Evolutionary conservation across 2,888 invertebrate species (phyloP).

Genomic region (Drosophila subsilvestris): DNA sequence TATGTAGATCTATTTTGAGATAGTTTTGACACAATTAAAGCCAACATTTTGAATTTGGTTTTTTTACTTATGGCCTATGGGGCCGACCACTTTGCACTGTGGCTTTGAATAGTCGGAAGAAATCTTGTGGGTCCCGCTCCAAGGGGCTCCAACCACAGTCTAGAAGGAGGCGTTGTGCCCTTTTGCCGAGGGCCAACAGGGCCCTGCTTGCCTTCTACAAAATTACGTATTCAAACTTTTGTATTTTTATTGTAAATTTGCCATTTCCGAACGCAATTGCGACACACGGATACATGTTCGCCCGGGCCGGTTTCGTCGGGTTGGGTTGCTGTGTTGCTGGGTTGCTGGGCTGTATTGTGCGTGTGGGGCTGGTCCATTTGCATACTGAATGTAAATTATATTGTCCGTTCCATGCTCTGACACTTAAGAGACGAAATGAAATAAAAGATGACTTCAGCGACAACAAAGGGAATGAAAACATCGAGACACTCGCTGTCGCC

Average conservation of each 20-base stretch:
- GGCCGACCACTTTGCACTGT: no score
- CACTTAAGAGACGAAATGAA: conserved; percentile 76
- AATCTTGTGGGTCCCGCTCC: background rate
- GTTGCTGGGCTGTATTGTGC: conserved; percentile 16
- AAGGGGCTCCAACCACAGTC: background rate
- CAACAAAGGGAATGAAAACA: conserved; percentile 61
- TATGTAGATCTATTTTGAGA: no score
- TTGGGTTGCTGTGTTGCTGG: background rate
- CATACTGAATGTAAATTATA: conserved; percentile 74
- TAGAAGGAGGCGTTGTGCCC: background rate
- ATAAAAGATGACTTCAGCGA: conserved; percentile 69
- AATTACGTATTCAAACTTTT: conserved; percentile 69
- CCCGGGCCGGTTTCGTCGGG: conserved; percentile 4
- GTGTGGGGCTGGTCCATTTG: conserved; percentile 57
- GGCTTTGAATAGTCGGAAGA: background rate
- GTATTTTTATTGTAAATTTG: conserved; percentile 69
- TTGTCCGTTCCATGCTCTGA: conserved; percentile 75
- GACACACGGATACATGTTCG: conserved; percentile 43
- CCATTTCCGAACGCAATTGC: conserved; percentile 61
- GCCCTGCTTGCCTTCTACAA: conserved; percentile 23
- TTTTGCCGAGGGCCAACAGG: background rate
- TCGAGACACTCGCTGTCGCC: conserved; percentile 21
- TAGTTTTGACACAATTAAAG: no score
- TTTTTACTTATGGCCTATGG: no score
- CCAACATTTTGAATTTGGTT: no score